These are phyloP conservation scores for Sebastes trivittatus DNA, from an alignment of 2,797 vertebrate genomes.

Conservation along the genomic window DNA sequence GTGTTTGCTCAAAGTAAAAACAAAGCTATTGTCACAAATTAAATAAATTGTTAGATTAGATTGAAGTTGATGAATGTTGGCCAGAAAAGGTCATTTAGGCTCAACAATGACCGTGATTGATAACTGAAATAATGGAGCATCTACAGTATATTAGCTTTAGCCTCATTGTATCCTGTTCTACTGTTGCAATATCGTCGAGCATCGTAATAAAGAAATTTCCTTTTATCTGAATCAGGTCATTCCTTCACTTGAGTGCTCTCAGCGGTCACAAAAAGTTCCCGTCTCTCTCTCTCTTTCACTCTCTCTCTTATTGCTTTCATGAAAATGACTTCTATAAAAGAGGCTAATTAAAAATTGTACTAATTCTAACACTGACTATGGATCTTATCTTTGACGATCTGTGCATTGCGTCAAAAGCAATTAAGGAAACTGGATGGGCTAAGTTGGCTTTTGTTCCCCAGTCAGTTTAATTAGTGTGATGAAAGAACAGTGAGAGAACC, in stretches of 20 bases:
- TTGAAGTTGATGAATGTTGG: background rate
- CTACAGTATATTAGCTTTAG: background rate
- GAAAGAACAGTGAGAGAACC: constrained; percentile 41
- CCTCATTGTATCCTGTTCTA: background rate
- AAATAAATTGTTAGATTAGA: background rate
- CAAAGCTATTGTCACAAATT: background rate
- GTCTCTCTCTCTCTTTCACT: background rate
- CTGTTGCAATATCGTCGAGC: background rate
- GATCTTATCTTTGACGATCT: constrained; percentile 68
- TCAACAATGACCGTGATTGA: background rate
- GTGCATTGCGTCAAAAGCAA: constrained; percentile 71
- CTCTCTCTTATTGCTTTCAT: background rate
- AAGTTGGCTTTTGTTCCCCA: constrained; percentile 72
- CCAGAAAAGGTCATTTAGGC: background rate
- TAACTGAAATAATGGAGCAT: background rate
- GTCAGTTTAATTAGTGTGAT: constrained; percentile 65
- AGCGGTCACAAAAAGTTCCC: background rate
- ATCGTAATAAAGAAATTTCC: background rate
- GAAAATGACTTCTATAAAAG: constrained; percentile 54
- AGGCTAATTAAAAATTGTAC: constrained; percentile 70
- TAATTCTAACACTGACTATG: constrained; percentile 39
- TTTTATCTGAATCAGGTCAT: constrained; percentile 28
- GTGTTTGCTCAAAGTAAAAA: background rate
- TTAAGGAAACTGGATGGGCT: constrained; percentile 68
- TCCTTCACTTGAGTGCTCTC: constrained; percentile 16